Base-by-base conservation (phyloP, 92 coral and sea anemone genomes). In the Palythoa heliodiscus region DNA sequence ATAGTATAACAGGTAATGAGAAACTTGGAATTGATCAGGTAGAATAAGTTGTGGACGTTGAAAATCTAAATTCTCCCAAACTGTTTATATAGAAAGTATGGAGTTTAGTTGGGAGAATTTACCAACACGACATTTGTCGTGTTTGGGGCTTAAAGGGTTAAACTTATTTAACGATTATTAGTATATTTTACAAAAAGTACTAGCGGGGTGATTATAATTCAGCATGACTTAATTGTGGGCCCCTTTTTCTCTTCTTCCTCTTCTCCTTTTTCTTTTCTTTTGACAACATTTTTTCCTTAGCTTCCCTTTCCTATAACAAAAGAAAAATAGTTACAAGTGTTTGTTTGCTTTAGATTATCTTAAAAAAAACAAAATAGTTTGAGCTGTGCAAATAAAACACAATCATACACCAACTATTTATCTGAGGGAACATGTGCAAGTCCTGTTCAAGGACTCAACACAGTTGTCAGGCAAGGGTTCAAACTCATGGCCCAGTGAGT, bases 191-290 rank as follows among this genome's bases (percentile, higher is more conserved):
- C 22, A 52, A 75, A 48, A 2, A 20, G 16, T 75, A 20, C 39
- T 8, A 4, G 1, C 19, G 38, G 2, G 40, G 11, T 20, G 0
- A 17, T 85, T 78, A 96, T 22, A 96, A 87, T 87, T 96, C 98
- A 38, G 75, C 93, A 91, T 92, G 91, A 79, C 96, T 94, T 69
- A 96, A 90, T 85, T 91, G 91, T 86, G 99, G 99, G 1, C 99
- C 99, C 66, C 92, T 89, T 78, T 87, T 88, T 86, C 88, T 95
- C 83, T 92, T 94, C 58, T 91, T 91, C 88, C 94, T 90, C 86
- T 91, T 91, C 88, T 94, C 89, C 86, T 91, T 93, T 76, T 82
- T 87, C 81, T 87, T 93, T 60, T 55, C 73, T 25, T 69, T 69
- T 11, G 35, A 68, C 14, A 69, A 73, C 16, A 66, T 80, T 29